Conservation (phyloP, 2,113 vertebrate genomes). For the Aptenodytes patagonicus region DNA sequence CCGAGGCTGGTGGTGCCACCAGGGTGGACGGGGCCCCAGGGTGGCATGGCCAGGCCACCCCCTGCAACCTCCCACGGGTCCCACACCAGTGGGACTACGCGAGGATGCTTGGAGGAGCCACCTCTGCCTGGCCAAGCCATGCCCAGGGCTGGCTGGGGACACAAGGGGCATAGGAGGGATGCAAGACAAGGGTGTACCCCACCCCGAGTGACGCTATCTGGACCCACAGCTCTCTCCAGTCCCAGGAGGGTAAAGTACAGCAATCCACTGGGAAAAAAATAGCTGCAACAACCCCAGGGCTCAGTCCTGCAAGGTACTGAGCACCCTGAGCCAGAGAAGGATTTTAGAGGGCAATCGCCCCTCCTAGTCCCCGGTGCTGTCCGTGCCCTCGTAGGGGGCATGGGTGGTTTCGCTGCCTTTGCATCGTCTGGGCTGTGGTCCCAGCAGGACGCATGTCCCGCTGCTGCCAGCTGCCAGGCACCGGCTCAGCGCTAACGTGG, state of each 20-base stretch:
- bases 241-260: neutral
- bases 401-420: fast-evolving
- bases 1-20: neutral
- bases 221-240: neutral
- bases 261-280: neutral
- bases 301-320: neutral
- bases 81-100: neutral
- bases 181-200: neutral
- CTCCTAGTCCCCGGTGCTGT: fast-evolving
- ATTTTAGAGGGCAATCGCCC: fast-evolving
- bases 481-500: fast-evolving
- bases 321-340: neutral
- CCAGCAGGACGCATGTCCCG: fast-evolving
- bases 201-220: neutral
- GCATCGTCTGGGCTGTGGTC: neutral
- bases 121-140: neutral
- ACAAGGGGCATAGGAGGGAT: fast-evolving
- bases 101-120: neutral
- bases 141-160: neutral
- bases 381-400: fast-evolving
- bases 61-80: neutral
- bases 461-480: neutral
- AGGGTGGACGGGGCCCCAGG: fast-evolving
- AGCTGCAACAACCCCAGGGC: neutral
- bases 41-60: neutral